A percentile compares a stretch with the other conserved stretches of the same genome.
Evolutionary conservation across 2,888 invertebrate species (phyloP).

Genomic region (Augochlorella aurata): DNA sequence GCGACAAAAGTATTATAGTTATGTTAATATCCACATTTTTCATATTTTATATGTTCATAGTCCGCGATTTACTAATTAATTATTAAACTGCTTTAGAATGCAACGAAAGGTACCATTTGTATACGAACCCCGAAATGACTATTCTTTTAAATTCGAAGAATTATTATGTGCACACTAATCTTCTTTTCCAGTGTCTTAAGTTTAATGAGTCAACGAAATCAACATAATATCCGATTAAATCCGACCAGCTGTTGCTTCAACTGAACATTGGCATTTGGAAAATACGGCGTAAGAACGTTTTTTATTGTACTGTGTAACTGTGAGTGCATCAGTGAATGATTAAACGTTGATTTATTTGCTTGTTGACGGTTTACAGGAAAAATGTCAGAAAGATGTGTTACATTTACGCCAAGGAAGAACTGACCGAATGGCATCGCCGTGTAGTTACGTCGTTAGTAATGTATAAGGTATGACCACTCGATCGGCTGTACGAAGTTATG

Average conservation of each 20-base stretch:
- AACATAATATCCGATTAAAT: slow-evolving; percentile 20
- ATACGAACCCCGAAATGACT: neutral
- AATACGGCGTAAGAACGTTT: neutral
- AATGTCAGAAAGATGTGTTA: neutral
- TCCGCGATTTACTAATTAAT: too few species aligned
- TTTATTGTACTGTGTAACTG: neutral
- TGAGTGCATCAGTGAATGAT: neutral
- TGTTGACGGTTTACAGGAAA: neutral
- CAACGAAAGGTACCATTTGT: neutral
- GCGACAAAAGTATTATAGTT: too few species aligned
- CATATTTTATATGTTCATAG: too few species aligned
- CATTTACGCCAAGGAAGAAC: neutral
- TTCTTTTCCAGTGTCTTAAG: neutral
- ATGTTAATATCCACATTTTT: too few species aligned
- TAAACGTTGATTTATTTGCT: neutral
- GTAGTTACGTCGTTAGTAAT: slow-evolving; percentile 33
- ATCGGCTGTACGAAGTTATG: slow-evolving; percentile 48
- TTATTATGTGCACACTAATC: neutral
- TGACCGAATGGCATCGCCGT: slow-evolving; percentile 23
- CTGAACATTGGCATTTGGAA: neutral
- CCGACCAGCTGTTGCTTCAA: slow-evolving; percentile 26
- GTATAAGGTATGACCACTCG: slow-evolving; percentile 48
- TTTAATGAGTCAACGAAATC: slow-evolving; percentile 1
- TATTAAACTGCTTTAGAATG: neutral
- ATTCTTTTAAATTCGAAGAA: neutral